Conservation (phyloP, 2,888 invertebrate species). For the Agrochola lychnidis region DNA sequence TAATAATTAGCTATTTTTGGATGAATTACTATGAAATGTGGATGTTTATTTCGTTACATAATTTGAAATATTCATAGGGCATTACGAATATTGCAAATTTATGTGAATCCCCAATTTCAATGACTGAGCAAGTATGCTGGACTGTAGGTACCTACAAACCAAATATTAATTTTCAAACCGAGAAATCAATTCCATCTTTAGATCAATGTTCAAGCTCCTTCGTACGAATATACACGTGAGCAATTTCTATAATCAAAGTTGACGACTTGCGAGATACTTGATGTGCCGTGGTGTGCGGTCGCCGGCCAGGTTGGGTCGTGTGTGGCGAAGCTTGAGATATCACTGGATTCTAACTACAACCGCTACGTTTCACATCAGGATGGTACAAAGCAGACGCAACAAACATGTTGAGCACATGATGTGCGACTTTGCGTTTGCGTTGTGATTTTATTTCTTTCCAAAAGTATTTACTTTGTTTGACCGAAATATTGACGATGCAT, state of each 20-base stretch:
- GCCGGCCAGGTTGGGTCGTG: not conserved
- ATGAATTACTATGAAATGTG: not conserved
- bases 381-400: not conserved
- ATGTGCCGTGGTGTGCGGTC: not conserved
- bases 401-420: not conserved
- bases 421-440: not conserved
- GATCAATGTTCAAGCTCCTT: not conserved
- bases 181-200: not conserved
- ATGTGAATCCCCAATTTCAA: slow-evolving; percentile 1
- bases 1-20: not conserved
- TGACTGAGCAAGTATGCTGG: not conserved
- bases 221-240: not conserved
- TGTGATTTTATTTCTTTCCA: not conserved
- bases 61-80: not conserved
- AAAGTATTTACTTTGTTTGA: not conserved
- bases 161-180: slow-evolving; percentile 8
- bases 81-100: not conserved
- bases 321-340: not conserved
- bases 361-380: not conserved
- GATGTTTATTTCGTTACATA: not conserved
- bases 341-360: not conserved
- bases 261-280: not conserved
- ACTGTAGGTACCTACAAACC: not conserved
- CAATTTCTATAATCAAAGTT: slow-evolving; percentile 13
- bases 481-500: not conserved